Conservation (phyloP, 2,113 vertebrate species). For the human region GRCh38 chr20:56218001-56218500, state of each 20-base stretch:
- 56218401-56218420: not conserved
- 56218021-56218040: not conserved
- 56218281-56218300: not conserved
- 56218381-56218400: not conserved
- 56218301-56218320: not conserved
- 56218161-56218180: not conserved
- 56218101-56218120: not conserved
- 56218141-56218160: not conserved
- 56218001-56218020: not conserved
- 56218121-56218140: not conserved
- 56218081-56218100: not conserved
- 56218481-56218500: not conserved
- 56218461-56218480: too few relatives aligned
- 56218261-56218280: not conserved
- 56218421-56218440: not conserved
- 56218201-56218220: slow-evolving; percentile 12
- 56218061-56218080: not conserved
- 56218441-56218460: not conserved
- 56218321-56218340: not conserved
- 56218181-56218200: not conserved
- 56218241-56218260: not conserved
- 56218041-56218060: not conserved
- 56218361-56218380: not conserved
- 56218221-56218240: not conserved
- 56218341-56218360: not conserved